Base-by-base conservation (phyloP, 2,113 vertebrate genomes). In the Aptenodytes forsteri region DNA sequence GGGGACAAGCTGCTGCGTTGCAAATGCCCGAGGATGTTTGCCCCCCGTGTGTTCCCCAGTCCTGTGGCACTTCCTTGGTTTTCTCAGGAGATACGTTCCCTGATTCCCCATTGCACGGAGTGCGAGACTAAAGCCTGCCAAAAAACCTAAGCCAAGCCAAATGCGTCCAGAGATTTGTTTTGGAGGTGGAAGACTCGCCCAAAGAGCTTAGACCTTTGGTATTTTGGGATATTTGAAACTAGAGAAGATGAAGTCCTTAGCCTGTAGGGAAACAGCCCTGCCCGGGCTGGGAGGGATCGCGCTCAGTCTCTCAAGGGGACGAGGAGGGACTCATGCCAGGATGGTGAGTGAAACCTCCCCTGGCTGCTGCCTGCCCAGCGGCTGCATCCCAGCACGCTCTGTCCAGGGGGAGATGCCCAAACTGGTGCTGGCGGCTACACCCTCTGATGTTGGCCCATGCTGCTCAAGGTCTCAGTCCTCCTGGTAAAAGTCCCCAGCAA, bases 71-170 rank as follows among this genome's bases (percentile, higher is more conserved):
- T 40, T 67, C 59, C 30, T 75, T 83, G 44, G 34, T 75, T 88
- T 87, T 79, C 34, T 29, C 27, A 13, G 29, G 47, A 32, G 40
- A 19, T 72, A 4, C 0, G 1, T 86, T 61, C 58, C n/a, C 23
- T 2, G 2, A 4, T 59, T 81, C 40, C 19, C 14, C 7, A 0
- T 22, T 26, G 26, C 36, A n/a, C 0, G 0, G n/a, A 64, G 59
- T 17, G 34, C 0, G 3, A 64, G 61, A 10, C 44, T 70, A 25
- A 65, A 38, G 80, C 29, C 77, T 46, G 18, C 47, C 23, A 50
- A 46, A 82, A 64, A 20, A 21, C 4, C 10, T 7, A 42, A 86
- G 42, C 42, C 3, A 16, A 42, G 42, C 42, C 42, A 42, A 42
- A 42, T 42, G 42, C 42, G 3, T 42, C 42, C 42, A 42, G 42